phyloP scores from a whole-genome alignment of 2,797 vertebrate genomes.

The Amblyopsis hoosieri region DNA sequence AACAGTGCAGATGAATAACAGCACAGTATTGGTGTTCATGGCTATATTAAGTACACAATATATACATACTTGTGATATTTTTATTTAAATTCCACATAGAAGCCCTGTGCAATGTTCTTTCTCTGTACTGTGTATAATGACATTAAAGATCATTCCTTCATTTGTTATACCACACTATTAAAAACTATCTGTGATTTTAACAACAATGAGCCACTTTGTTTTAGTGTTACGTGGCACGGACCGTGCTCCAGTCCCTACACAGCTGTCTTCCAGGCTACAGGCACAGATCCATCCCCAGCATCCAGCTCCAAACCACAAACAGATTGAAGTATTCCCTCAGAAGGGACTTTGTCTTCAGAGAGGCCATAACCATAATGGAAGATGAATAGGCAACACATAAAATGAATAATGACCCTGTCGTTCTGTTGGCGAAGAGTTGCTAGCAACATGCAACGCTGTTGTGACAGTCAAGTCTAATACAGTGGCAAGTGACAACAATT shows the following conservation, averaged over 20 bases:
- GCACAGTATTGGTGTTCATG: neutral
- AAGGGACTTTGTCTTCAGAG: slow-evolving; percentile 40
- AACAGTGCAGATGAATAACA: slow-evolving; percentile 15
- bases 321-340: slow-evolving; percentile 51
- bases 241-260: slow-evolving; percentile 39
- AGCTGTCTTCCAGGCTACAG: slow-evolving; percentile 55
- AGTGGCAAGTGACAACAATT: slow-evolving; percentile 70
- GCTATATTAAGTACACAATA: too few relatives aligned
- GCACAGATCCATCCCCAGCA: slow-evolving; percentile 60
- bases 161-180: too few relatives aligned
- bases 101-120: too few relatives aligned
- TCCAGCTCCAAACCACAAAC: slow-evolving; percentile 66
- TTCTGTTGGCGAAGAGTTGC: slow-evolving; percentile 33
- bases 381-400: slow-evolving; percentile 37
- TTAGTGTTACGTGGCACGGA: slow-evolving; percentile 27
- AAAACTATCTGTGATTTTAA: too few relatives aligned
- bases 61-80: too few relatives aligned
- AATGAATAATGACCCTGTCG: slow-evolving; percentile 19
- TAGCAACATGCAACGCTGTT: slow-evolving; percentile 21
- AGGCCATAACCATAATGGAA: slow-evolving; percentile 32
- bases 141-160: too few relatives aligned
- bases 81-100: too few relatives aligned
- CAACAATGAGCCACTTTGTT: too few relatives aligned
- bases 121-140: too few relatives aligned
- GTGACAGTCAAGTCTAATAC: slow-evolving; percentile 45